Conservation (phyloP, 1,140 invertebrate genomes). For the Pseudomyrmex sp. region DNA sequence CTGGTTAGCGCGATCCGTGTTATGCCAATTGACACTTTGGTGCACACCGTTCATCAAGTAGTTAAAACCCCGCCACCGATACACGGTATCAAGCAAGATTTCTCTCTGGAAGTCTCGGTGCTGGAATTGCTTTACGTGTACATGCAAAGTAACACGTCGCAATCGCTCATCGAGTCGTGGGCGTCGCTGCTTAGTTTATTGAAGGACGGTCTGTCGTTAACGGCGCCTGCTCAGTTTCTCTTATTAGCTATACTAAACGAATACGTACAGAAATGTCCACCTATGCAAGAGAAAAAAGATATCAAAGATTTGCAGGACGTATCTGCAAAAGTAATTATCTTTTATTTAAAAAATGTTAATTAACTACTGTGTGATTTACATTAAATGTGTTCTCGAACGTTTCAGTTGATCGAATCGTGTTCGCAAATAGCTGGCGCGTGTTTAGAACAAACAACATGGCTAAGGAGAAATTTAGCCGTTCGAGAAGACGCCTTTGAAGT, state of each 20-base stretch:
- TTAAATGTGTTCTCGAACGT: slow-evolving; percentile 54
- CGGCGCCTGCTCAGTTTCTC: slow-evolving; percentile 93
- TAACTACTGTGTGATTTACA: not conserved
- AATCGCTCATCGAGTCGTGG: slow-evolving; percentile 93
- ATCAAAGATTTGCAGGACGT: slow-evolving; percentile 93
- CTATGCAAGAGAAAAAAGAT: slow-evolving; percentile 93
- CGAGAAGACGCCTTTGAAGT: slow-evolving; percentile 89
- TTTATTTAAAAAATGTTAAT: slow-evolving; percentile 10
- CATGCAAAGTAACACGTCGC: slow-evolving; percentile 88
- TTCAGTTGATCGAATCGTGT: slow-evolving; percentile 92
- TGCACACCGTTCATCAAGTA: slow-evolving; percentile 94
- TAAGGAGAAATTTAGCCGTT: slow-evolving; percentile 94
- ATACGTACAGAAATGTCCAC: slow-evolving; percentile 93
- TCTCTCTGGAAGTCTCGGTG: slow-evolving; percentile 88
- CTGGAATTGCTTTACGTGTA: slow-evolving; percentile 90
- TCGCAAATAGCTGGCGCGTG: slow-evolving; percentile 95
- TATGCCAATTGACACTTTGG: slow-evolving; percentile 93
- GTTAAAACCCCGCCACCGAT: slow-evolving; percentile 92
- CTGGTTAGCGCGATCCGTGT: slow-evolving; percentile 93
- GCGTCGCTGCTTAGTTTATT: slow-evolving; percentile 91
- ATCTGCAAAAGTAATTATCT: slow-evolving; percentile 86
- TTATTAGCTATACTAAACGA: slow-evolving; percentile 93
- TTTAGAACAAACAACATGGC: slow-evolving; percentile 96
- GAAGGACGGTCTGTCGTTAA: slow-evolving; percentile 90
- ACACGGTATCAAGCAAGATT: slow-evolving; percentile 87